Conservation (phyloP, 1,140 invertebrate genomes). For the Heliconius congener region DNA sequence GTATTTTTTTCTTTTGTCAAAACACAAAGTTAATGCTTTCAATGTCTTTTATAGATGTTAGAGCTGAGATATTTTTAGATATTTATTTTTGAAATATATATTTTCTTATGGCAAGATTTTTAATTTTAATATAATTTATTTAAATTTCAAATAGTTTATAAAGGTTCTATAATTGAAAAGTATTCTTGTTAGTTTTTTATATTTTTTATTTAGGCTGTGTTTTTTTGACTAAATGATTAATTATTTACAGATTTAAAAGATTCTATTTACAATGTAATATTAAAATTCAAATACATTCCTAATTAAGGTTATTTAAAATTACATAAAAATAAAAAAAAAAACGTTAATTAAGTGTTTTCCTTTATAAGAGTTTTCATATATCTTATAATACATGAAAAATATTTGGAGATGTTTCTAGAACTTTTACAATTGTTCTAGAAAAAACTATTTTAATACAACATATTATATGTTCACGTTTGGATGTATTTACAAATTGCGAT, state of each 20-base stretch:
- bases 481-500: slow-evolving; percentile 34
- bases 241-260: background rate
- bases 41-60: too few relatives aligned
- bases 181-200: too few relatives aligned
- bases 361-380: background rate
- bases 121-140: too few relatives aligned
- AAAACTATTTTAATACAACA: background rate
- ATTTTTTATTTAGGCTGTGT: slow-evolving; percentile 21
- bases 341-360: background rate
- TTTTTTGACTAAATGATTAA: slow-evolving; percentile 4
- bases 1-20: too few relatives aligned
- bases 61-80: too few relatives aligned
- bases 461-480: slow-evolving; percentile 30
- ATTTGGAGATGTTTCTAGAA: background rate
- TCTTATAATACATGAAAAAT: background rate
- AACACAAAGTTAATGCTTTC: too few relatives aligned
- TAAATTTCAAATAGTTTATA: too few relatives aligned
- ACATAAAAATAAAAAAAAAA: background rate
- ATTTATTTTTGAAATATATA: too few relatives aligned
- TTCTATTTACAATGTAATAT: background rate
- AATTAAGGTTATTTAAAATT: background rate
- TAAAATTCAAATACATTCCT: slow-evolving; percentile 16
- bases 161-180: too few relatives aligned
- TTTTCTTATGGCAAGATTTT: too few relatives aligned
- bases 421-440: slow-evolving; percentile 16